phyloP scores from a whole-genome alignment of 2,888 invertebrate genomes.

The Ethmia dodecea region DNA sequence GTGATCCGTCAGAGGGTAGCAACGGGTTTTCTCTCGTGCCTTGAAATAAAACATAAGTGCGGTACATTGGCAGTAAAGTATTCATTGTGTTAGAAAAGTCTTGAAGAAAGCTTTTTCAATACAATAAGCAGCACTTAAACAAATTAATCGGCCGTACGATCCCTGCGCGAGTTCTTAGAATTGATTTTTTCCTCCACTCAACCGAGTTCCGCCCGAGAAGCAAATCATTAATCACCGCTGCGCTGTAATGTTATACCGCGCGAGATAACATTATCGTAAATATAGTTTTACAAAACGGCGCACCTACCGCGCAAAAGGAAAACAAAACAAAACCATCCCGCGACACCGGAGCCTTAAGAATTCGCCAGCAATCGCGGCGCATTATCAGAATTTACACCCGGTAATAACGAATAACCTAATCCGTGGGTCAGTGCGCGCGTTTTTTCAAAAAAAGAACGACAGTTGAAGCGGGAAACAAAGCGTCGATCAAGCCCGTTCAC shows the following conservation, averaged over 20 bases:
- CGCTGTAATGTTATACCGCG: slow-evolving; percentile 58
- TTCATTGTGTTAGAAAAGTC: too few relatives aligned
- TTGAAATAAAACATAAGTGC: too few relatives aligned
- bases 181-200: slow-evolving; percentile 35
- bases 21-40: slow-evolving; percentile 10
- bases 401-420: slow-evolving; percentile 54
- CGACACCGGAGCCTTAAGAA: slow-evolving; percentile 57
- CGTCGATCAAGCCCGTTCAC: slow-evolving; percentile 75
- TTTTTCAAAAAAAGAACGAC: slow-evolving; percentile 52
- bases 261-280: slow-evolving; percentile 70
- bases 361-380: slow-evolving; percentile 57
- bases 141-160: too few relatives aligned
- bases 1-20: too few relatives aligned
- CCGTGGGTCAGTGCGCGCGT: slow-evolving; percentile 42
- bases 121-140: slow-evolving; percentile 20
- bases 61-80: too few relatives aligned
- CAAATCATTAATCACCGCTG: slow-evolving; percentile 59
- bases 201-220: slow-evolving; percentile 38
- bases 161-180: slow-evolving; percentile 33
- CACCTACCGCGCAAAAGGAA: slow-evolving; percentile 48
- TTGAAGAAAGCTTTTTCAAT: too few relatives aligned
- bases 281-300: slow-evolving; percentile 69
- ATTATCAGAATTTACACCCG: slow-evolving; percentile 64
- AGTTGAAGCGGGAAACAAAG: slow-evolving; percentile 67
- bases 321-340: slow-evolving; percentile 48